Conservation (phyloP, 2,797 vertebrate genomes). For the Anolis apletophallus region DNA sequence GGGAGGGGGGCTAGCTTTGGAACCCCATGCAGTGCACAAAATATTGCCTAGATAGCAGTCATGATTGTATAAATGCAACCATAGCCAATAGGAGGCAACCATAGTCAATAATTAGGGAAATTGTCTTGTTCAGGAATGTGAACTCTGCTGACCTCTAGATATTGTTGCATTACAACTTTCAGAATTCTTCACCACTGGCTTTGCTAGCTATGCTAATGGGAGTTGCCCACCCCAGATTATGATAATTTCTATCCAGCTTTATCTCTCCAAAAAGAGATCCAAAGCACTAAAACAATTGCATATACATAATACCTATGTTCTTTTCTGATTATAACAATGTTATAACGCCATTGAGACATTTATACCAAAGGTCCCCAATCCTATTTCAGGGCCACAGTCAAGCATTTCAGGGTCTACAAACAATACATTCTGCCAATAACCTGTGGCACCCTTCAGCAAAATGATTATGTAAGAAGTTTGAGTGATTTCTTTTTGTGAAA, state of each 20-base stretch:
- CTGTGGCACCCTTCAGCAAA: not conserved
- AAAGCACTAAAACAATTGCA: too few relatives aligned
- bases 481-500: slow-evolving; percentile 25
- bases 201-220: too few relatives aligned
- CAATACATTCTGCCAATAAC: not conserved
- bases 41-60: not conserved
- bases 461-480: slow-evolving; percentile 11
- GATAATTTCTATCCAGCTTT: too few relatives aligned
- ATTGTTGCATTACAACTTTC: too few relatives aligned
- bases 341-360: not conserved
- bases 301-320: not conserved
- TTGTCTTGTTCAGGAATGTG: not conserved
- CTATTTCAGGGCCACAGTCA: not conserved
- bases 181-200: too few relatives aligned
- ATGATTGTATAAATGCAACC: not conserved
- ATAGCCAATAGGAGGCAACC: not conserved
- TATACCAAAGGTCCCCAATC: not conserved
- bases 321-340: not conserved
- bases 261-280: too few relatives aligned
- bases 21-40: not conserved
- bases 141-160: too few relatives aligned
- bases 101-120: not conserved
- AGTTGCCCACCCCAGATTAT: too few relatives aligned
- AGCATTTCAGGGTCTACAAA: not conserved
- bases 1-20: too few relatives aligned